Percentiles rank a stretch among this genome's conserved stretches.
Evolutionary conservation across 2,797 vertebrate species (phyloP).

Genomic region (Anabacerthia variegaticeps): DNA sequence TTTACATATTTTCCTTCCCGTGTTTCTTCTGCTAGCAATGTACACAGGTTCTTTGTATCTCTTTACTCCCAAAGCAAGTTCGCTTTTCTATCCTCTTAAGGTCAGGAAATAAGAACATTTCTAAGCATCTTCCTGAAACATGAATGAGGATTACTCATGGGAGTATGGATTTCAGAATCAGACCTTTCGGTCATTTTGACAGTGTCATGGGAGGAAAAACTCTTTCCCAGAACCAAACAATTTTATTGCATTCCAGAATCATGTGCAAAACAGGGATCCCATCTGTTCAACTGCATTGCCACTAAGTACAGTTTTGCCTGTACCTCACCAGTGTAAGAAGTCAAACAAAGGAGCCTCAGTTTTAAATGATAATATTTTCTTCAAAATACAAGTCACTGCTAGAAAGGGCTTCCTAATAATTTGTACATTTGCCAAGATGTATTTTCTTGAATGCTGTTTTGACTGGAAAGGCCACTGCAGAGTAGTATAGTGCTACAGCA

Average conservation of each 20-base stretch:
- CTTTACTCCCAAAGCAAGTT: background rate
- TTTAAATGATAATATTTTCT: constrained; percentile 10
- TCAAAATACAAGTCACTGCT: background rate
- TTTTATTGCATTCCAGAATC: constrained; percentile 74
- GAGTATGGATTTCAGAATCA: constrained; percentile 13
- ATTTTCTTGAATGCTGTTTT: background rate
- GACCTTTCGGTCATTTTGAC: constrained; percentile 18
- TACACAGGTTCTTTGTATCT: background rate
- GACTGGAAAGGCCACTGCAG: background rate
- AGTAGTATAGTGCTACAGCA: background rate
- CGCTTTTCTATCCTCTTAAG: background rate
- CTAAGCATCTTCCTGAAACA: background rate
- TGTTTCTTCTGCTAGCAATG: background rate
- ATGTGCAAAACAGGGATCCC: constrained; percentile 61
- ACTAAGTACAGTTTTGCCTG: constrained; percentile 3
- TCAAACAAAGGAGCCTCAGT: constrained; percentile 27
- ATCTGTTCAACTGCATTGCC: constrained; percentile 61
- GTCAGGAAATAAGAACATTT: constrained; percentile 22
- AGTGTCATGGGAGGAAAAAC: constrained; percentile 41
- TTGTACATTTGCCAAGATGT: background rate
- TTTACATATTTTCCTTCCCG: background rate
- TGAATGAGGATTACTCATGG: background rate
- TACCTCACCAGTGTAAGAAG: background rate
- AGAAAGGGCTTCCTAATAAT: background rate
- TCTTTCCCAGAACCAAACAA: constrained; percentile 63